Base-by-base conservation (phyloP, 2,797 vertebrate genomes). In the Protosalanx chinensis region DNA sequence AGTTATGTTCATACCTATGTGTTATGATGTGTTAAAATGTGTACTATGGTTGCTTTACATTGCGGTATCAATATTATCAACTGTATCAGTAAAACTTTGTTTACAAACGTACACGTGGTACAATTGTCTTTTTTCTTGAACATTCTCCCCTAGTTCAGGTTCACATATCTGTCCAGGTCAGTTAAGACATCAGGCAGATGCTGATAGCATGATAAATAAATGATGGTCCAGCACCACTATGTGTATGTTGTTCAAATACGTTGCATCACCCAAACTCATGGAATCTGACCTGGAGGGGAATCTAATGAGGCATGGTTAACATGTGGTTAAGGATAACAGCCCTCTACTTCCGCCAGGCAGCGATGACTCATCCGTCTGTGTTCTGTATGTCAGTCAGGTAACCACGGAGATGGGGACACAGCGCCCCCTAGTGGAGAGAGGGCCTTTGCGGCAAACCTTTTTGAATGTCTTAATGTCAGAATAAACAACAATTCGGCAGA, bases 41-140 rank as follows among this genome's bases (percentile, higher is more conserved):
- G 94, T 95, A 94, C 94, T 93, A 95, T 91, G 79, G 94, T 97
- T 95, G 95, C 95, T 96, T 96, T 93, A 95, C 93, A 95, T 95
- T 93, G 94, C 85, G 93, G 93, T 96, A 94, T 97, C 92, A 94
- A 93, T 96, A 96, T 95, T 94, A 96, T 91, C 87, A 94, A 95
- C 93, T 95, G 95, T 95, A 95, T 94, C 93, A 97, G 95, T 98
- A 97, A 98, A 98, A 90, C 91, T 91, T 95, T 97, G 94, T 97
- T 98, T 95, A 97, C 94, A 94, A 95, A 96, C 91, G 93, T 81
- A 78, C 67, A 81, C 70, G 62, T 61, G 18, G 57, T 65, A 32
- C 79, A 35, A 7, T 20, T 72, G 74, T 70, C 4, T 78, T 79
- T 67, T 75, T 7, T 73, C 63, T 27, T 3, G 6, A 29, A 70